Conservation (phyloP, 2,888 invertebrate species). For the Cosmia pyralina region DNA sequence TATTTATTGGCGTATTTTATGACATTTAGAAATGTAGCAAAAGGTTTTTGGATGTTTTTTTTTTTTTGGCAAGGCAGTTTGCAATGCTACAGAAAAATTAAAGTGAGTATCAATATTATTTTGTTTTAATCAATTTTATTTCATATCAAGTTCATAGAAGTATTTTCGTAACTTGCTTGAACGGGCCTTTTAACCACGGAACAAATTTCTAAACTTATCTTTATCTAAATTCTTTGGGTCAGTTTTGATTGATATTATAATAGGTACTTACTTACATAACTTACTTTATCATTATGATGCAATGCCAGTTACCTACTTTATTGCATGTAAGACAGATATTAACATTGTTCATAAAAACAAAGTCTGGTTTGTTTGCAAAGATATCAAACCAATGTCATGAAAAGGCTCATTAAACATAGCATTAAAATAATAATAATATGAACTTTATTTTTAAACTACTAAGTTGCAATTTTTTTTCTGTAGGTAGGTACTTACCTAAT, state of each 20-base stretch:
- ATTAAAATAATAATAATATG: too few relatives aligned
- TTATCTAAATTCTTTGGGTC: slow-evolving; percentile 5
- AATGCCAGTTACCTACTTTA: slow-evolving; percentile 10
- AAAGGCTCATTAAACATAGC: background rate
- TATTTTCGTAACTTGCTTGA: background rate
- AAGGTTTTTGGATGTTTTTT: slow-evolving; percentile 1
- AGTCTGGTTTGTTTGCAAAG: background rate
- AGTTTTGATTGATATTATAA: slow-evolving; percentile 4
- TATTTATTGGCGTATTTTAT: too few relatives aligned
- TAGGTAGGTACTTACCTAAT: too few relatives aligned
- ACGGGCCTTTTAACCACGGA: too few relatives aligned
- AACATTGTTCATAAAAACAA: slow-evolving; percentile 7
- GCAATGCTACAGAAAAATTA: background rate
- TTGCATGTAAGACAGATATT: background rate
- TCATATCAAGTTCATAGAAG: background rate
- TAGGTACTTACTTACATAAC: background rate
- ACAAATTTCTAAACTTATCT: background rate
- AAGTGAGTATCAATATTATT: too few relatives aligned
- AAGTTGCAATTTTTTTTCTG: too few relatives aligned
- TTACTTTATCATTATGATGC: slow-evolving; percentile 33
- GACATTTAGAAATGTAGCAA: background rate
- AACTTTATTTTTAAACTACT: too few relatives aligned
- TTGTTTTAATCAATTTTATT: background rate
- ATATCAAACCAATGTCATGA: background rate
- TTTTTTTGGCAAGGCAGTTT: background rate